These are phyloP conservation scores for Pao palembangensis DNA, from an alignment of 2,113 vertebrate species.

Conservation along the genomic window DNA sequence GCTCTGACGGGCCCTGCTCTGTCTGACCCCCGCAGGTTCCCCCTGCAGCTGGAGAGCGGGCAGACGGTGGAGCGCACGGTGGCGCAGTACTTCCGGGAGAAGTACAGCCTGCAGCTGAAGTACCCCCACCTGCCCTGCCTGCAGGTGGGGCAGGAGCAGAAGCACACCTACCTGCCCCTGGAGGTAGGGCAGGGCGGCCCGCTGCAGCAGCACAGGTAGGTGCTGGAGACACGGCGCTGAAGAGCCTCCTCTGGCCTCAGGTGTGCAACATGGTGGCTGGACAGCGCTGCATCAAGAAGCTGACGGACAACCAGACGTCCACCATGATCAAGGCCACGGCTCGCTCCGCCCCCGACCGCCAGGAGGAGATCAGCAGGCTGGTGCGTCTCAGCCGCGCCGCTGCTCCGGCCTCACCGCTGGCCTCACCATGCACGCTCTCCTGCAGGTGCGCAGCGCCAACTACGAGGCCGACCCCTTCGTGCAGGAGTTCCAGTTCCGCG, in stretches of 20 bases:
- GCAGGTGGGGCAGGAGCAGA: slow-evolving; percentile 98
- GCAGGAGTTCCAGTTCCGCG: slow-evolving; percentile 95
- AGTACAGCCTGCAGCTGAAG: slow-evolving; percentile 94
- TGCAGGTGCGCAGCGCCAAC: slow-evolving; percentile 91
- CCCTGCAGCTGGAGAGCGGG: slow-evolving; percentile 94
- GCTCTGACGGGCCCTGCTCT: no score
- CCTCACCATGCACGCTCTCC: neutral
- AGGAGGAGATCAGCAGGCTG: slow-evolving; percentile 94
- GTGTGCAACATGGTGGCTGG: slow-evolving; percentile 96
- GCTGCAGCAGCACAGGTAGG: no score
- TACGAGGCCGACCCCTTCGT: slow-evolving; percentile 93
- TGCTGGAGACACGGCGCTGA: no score
- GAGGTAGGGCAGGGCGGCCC: slow-evolving; percentile 77
- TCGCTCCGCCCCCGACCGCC: slow-evolving; percentile 90
- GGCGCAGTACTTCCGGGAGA: slow-evolving; percentile 97
- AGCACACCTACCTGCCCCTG: slow-evolving; percentile 96
- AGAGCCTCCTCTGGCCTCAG: slow-evolving; percentile 52
- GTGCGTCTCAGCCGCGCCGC: slow-evolving; percentile 70
- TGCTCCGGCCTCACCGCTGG: neutral
- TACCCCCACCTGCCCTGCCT: slow-evolving; percentile 96
- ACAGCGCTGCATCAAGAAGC: slow-evolving; percentile 95
- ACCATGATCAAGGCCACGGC: slow-evolving; percentile 99
- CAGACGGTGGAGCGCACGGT: slow-evolving; percentile 97
- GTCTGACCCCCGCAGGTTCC: slow-evolving; percentile 77
- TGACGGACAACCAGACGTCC: slow-evolving; percentile 96